Conservation (phyloP, 2,797 vertebrate genomes). For the Clarias pachynema region DNA sequence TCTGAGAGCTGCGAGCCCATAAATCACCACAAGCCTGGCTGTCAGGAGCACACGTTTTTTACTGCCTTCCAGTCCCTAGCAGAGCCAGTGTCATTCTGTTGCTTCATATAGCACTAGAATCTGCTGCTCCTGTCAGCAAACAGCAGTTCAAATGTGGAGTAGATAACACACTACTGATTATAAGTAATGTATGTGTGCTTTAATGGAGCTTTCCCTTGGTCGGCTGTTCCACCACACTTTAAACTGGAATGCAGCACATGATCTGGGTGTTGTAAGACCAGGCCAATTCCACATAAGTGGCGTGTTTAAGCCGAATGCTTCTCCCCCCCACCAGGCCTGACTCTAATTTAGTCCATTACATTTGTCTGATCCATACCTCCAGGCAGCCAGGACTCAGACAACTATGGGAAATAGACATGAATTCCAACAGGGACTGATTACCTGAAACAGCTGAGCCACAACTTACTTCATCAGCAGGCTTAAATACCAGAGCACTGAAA, state of each 20-base stretch:
- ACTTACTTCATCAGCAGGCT: constrained; percentile 28
- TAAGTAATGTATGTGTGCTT: constrained; percentile 47
- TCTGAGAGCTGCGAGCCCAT: constrained; percentile 56
- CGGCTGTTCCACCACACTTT: constrained; percentile 52
- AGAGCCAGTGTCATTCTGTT: constrained; percentile 51
- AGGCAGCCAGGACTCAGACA: constrained; percentile 33
- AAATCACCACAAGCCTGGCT: constrained; percentile 62
- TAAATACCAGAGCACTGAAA: constrained; percentile 32
- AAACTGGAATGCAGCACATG: constrained; percentile 62
- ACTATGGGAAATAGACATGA: constrained; percentile 46
- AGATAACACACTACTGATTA: constrained; percentile 54
- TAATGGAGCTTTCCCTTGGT: constrained; percentile 50
- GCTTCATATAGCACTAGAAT: constrained; percentile 57
- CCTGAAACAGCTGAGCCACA: constrained; percentile 41
- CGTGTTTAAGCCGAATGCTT: constrained; percentile 50
- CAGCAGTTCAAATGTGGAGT: constrained; percentile 47
- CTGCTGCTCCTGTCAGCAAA: constrained; percentile 55
- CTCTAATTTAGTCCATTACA: constrained; percentile 58
- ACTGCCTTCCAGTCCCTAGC: constrained; percentile 54
- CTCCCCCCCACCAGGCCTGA: constrained; percentile 44
- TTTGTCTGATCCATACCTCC: constrained; percentile 44
- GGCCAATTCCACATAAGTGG: constrained; percentile 55
- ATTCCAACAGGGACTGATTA: constrained; percentile 40
- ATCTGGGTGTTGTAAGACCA: constrained; percentile 60
- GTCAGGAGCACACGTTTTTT: constrained; percentile 60